Evolutionary conservation across 1,140 invertebrate genomes (phyloP).

Genomic region (Caenorhabditis brenneri): DNA sequence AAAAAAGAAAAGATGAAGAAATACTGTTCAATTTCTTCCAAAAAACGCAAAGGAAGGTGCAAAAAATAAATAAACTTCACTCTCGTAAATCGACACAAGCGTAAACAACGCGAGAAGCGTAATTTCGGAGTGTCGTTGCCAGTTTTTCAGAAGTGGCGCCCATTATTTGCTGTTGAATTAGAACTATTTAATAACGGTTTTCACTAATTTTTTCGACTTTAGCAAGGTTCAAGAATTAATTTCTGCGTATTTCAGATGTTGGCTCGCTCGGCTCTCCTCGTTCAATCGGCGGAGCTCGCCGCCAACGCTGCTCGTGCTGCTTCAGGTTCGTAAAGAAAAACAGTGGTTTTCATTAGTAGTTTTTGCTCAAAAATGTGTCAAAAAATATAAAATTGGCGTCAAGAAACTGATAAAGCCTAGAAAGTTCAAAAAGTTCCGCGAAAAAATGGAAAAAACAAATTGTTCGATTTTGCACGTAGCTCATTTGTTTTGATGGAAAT

Average conservation of each 20-base stretch:
- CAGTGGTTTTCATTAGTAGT: neutral
- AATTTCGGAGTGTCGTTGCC: neutral
- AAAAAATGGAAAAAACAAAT: neutral
- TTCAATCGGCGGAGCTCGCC: constrained; percentile 27
- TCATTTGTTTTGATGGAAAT: neutral
- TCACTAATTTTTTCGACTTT: neutral
- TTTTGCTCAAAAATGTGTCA: too few species aligned
- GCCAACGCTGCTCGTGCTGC: constrained; percentile 19
- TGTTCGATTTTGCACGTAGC: neutral
- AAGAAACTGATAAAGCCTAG: too few species aligned
- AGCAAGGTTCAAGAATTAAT: neutral
- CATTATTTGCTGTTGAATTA: neutral
- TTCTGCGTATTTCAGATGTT: constrained; percentile 1
- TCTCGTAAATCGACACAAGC: constrained; percentile 5
- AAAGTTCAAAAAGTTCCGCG: too few species aligned
- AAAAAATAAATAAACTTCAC: neutral
- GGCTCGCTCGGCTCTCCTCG: constrained; percentile 1
- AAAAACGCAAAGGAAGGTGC: neutral
- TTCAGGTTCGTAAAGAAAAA: neutral
- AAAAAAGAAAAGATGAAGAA: too few species aligned
- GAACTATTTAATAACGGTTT: neutral
- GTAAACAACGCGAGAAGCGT: neutral
- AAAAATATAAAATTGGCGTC: too few species aligned
- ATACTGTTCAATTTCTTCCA: too few species aligned
- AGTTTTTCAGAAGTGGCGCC: constrained; percentile 8